Evolutionary conservation across 2,888 invertebrate genomes (phyloP).

Genomic region (Ennomos fuscantarius): DNA sequence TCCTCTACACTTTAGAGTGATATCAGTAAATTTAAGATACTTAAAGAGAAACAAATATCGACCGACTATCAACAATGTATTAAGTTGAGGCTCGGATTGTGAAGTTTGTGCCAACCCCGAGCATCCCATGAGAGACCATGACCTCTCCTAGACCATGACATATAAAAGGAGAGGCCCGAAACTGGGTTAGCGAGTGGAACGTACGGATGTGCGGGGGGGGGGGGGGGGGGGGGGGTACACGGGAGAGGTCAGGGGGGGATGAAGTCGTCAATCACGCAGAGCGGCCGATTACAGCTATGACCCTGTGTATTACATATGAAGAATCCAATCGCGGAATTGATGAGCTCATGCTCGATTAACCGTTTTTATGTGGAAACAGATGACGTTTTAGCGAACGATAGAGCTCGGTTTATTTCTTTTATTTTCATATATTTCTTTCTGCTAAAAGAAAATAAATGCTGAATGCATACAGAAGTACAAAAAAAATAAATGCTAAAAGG

Average conservation of each 20-base stretch:
- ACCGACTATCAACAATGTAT: neutral
- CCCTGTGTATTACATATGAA: conserved; percentile 40
- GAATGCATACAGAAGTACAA: no score
- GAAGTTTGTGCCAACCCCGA: neutral
- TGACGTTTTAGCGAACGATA: conserved; percentile 15
- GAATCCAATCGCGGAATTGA: conserved; percentile 38
- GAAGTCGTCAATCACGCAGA: conserved; percentile 43
- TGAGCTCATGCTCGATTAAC: conserved; percentile 36
- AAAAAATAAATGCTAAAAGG: no score
- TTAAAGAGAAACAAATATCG: neutral
- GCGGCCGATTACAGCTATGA: conserved; percentile 43
- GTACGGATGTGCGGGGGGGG: conserved; percentile 5
- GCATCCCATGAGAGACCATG: conserved; percentile 20
- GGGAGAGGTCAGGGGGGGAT: conserved; percentile 7
- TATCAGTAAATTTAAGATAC: no score
- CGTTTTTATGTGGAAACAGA: conserved; percentile 34
- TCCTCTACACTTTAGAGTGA: no score
- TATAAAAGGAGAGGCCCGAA: conserved; percentile 29
- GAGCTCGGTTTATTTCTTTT: neutral
- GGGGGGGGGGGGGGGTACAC: neutral
- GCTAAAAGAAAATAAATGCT: no score
- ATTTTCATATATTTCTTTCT: no score
- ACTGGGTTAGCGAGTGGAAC: conserved; percentile 33
- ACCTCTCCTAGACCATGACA: conserved; percentile 35
- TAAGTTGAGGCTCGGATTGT: neutral